Evolutionary conservation across 2,113 vertebrate species (phyloP), one percentile per base, ranked within the genome.

Genomic region (Charina bottae): DNA sequence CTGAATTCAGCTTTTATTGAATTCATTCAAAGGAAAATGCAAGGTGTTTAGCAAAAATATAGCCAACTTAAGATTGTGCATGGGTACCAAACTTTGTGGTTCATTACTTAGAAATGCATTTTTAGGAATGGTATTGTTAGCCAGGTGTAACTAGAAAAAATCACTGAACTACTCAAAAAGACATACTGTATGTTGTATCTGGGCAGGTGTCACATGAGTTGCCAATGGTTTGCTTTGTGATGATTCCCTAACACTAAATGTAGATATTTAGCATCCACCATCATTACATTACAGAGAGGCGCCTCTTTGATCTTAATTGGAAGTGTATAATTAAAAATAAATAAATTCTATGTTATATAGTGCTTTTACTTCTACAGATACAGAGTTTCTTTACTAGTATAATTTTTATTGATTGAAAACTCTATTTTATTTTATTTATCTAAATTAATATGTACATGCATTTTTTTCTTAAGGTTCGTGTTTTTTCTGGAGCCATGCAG

Each of bases 401-500:
- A 94, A 93, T 90, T 28, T 55, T 21, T 46, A 23, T 11, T 72
- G 24, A 24, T 83, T 55, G 72, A 90, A 55, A 95, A 90, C 19
- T 11, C 0, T 55, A 58, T 60, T 23, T 2, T 6, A 56, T 19
- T 68, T 26, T 58, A 23, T 92, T 28, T 78, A 42, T 87, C 89
- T 68, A 55, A 42, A 85, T 2, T 17, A 78, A 78, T 33, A 42
- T 46, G 42, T 13, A 11, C 42, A 19, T 72, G 33, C 94, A 90
- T 95, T 94, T 68, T 59, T 91, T 26, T 90, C 72, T 93, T 58
- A 97, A 99, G 99, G 97, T 99, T 98, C 87, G 99, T 99, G 6
- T 99, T 99, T 97, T 99, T 99, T 97, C 96, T 99, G 98, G 99
- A 99, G 95, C 99, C 99, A 6, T 99, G 99, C 96, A 99, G 99